These are phyloP conservation scores for Florisuga fusca DNA, from an alignment of 2,797 vertebrate genomes.

Conservation along the genomic window DNA sequence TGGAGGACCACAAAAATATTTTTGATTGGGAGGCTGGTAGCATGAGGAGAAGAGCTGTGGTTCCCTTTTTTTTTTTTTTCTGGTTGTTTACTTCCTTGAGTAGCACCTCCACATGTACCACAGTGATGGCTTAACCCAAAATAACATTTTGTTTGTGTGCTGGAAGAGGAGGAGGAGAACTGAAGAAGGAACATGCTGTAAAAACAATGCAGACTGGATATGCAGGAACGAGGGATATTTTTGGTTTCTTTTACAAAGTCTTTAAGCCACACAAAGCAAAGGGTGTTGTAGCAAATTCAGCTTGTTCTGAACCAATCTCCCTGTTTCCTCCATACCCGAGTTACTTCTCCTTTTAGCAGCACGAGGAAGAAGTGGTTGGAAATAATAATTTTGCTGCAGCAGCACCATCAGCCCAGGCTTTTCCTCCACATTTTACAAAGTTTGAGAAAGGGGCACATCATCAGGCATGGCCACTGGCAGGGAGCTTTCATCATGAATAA, in stretches of 20 bases:
- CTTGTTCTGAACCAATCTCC: neutral
- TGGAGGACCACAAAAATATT: neutral
- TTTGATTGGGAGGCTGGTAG: neutral
- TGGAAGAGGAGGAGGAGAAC: neutral
- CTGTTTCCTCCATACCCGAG: neutral
- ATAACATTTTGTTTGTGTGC: neutral
- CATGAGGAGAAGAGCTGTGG: neutral
- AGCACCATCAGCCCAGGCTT: neutral
- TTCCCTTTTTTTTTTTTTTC: neutral
- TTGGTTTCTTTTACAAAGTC: neutral
- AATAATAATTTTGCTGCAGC: neutral
- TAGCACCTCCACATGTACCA: neutral
- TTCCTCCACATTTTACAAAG: neutral
- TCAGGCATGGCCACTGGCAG: neutral
- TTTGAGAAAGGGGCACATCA: neutral
- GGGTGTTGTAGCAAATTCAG: neutral
- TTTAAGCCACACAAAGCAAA: conserved; percentile 24
- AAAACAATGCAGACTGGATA: conserved; percentile 13
- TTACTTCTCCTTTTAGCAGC: neutral
- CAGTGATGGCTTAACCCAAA: neutral
- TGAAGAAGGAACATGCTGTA: neutral
- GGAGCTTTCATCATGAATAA: neutral
- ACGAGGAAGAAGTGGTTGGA: neutral
- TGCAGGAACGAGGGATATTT: neutral
- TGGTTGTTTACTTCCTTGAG: neutral